Conservation (phyloP, 2,113 vertebrate species). For the Gavialis gangeticus region DNA sequence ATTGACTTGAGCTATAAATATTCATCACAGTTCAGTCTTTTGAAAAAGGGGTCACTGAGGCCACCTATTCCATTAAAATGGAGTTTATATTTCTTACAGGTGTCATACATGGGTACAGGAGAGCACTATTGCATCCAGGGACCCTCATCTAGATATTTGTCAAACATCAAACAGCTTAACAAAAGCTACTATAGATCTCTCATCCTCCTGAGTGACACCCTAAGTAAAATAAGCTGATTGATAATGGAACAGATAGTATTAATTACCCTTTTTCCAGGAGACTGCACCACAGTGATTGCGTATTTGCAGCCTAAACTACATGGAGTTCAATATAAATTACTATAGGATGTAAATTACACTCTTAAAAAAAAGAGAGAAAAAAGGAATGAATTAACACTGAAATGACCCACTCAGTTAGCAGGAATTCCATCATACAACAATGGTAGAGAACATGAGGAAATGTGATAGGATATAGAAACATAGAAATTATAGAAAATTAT, state of each 20-base stretch:
- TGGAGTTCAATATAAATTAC: not conserved
- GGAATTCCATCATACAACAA: not conserved
- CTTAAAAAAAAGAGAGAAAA: not conserved
- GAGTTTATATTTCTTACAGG: not conserved
- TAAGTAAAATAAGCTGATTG: not conserved
- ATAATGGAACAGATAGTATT: not conserved
- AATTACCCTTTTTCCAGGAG: not conserved
- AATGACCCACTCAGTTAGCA: not conserved
- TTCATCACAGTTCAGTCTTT: not conserved
- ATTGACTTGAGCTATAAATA: not conserved
- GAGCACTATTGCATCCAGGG: not conserved
- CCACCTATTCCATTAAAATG: not conserved
- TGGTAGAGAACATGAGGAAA: too few species aligned
- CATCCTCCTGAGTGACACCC: not conserved
- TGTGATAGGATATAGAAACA: too few species aligned
- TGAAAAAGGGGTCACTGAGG: not conserved
- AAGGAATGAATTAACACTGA: not conserved
- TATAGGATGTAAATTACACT: not conserved
- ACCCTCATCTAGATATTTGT: not conserved
- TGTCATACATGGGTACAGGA: not conserved
- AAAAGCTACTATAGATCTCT: not conserved
- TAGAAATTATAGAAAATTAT: too few species aligned
- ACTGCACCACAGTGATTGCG: not conserved
- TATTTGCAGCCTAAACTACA: not conserved
- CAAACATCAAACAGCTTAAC: not conserved